phyloP scores from a whole-genome alignment of 2,888 invertebrate genomes.

The Cheilosia vulpina region DNA sequence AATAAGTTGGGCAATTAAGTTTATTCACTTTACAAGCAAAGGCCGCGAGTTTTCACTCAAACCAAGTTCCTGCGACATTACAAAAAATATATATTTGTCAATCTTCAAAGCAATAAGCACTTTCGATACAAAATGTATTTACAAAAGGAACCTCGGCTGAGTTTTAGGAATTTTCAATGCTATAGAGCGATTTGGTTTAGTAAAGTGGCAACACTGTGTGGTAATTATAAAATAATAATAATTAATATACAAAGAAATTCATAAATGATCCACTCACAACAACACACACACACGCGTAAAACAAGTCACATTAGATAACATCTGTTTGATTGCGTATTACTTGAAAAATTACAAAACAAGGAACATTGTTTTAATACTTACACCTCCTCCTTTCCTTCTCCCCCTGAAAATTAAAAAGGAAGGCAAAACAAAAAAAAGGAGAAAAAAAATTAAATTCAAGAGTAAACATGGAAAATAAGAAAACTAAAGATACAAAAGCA shows the following conservation, averaged over 20 bases:
- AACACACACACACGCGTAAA: constrained; percentile 8
- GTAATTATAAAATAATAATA: constrained; percentile 1
- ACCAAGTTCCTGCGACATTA: background rate
- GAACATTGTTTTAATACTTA: constrained; percentile 44
- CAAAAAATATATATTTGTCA: background rate
- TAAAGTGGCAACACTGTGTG: constrained; percentile 2
- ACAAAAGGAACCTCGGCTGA: background rate
- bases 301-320: constrained; percentile 36
- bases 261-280: constrained; percentile 38
- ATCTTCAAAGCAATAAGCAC: background rate
- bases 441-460: constrained; percentile 40
- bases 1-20: background rate
- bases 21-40: background rate
- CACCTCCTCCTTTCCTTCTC: constrained; percentile 12
- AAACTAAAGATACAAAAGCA: constrained; percentile 35
- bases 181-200: background rate
- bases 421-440: constrained; percentile 4
- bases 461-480: constrained; percentile 39
- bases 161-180: constrained; percentile 5
- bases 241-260: background rate
- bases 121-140: constrained; percentile 5
- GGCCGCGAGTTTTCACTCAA: background rate
- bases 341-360: constrained; percentile 36
- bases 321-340: constrained; percentile 45
- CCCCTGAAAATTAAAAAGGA: background rate